These are phyloP conservation scores for Rhombomys opimus DNA, from an alignment of 2,113 vertebrate genomes.

Conservation along the genomic window DNA sequence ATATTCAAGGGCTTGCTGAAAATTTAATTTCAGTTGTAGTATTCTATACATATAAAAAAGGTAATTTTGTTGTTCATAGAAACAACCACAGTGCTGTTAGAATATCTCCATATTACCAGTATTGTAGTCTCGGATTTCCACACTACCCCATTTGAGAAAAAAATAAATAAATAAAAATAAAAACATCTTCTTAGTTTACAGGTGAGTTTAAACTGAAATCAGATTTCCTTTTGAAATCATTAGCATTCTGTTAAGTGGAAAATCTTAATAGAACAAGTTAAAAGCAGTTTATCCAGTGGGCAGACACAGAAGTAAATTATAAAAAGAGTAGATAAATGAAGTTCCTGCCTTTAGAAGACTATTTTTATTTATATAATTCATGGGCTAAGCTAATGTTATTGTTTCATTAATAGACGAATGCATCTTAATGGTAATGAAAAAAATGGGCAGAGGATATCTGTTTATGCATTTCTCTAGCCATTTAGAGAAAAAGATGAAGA, in stretches of 20 bases:
- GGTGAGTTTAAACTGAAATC: background rate
- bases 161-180: background rate
- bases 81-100: accelerated
- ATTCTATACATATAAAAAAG: background rate
- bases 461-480: background rate
- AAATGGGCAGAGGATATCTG: accelerated
- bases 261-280: background rate
- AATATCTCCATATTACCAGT: background rate
- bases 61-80: background rate
- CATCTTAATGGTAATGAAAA: background rate
- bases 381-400: background rate
- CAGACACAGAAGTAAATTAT: background rate
- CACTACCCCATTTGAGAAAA: background rate
- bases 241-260: background rate
- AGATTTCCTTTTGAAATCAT: background rate
- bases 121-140: background rate
- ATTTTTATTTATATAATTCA: background rate
- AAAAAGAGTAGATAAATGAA: background rate
- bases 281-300: background rate
- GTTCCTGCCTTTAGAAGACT: background rate
- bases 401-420: background rate
- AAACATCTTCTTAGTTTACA: background rate
- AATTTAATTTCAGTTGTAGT: background rate
- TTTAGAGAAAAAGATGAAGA: background rate
- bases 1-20: background rate